A percentile compares a stretch with the other conserved stretches of the same genome.
Evolutionary conservation across 2,888 invertebrate species (phyloP).

Genomic region (Chirona hameri): DNA sequence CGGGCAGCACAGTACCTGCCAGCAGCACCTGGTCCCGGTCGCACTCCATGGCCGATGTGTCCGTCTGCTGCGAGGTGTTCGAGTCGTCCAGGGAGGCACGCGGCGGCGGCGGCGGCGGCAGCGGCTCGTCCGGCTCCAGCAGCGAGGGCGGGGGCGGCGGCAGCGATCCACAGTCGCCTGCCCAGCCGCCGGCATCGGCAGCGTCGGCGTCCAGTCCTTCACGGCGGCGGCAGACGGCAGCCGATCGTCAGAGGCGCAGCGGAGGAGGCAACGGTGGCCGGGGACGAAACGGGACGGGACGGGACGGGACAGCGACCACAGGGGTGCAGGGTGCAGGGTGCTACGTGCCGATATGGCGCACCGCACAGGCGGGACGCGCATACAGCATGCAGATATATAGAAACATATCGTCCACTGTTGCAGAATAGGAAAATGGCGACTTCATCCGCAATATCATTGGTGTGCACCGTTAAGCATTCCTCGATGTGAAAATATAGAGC

Average conservation of each 20-base stretch:
- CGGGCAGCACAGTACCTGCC: background rate
- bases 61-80: conserved; percentile 13
- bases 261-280: background rate
- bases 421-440: too few species aligned
- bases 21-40: conserved; percentile 11
- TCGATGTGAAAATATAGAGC: too few species aligned
- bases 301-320: too few species aligned
- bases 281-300: too few species aligned
- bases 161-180: conserved; percentile 2
- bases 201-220: background rate
- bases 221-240: background rate
- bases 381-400: background rate
- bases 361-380: background rate
- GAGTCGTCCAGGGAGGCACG: conserved; percentile 23
- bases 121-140: conserved; percentile 13
- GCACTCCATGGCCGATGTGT: conserved; percentile 27
- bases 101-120: conserved; percentile 24
- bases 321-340: background rate
- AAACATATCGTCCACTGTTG: too few species aligned
- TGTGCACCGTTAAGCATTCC: too few species aligned
- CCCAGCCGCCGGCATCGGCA: conserved; percentile 9
- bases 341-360: too few species aligned
- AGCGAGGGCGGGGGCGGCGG: conserved; percentile 7
- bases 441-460: too few species aligned
- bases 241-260: background rate